Base-by-base conservation (phyloP, 2,113 vertebrate genomes). In the Poeciliopsis occidentalis region DNA sequence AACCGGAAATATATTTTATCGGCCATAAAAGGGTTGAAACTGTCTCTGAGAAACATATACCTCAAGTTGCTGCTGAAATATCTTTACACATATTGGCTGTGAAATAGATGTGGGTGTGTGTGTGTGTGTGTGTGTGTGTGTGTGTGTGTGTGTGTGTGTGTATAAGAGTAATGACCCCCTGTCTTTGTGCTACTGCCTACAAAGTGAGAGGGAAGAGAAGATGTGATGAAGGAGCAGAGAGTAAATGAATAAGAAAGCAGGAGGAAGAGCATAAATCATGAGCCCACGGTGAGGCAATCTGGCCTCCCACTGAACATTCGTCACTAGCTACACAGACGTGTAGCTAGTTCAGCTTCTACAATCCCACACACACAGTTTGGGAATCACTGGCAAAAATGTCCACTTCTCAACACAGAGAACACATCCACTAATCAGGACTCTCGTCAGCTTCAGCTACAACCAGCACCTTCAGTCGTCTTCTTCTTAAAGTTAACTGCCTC, bases 101-200 rank as follows among this genome's bases (percentile, higher is more conserved):
- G 78, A 84, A 65, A 71, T 73, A n/a, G 63, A 26, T 76, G 68
- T 47, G 65, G 77, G 78, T 75, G 81, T 74, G 73, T n/a, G n/a
- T n/a, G n/a, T n/a, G n/a, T n/a, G n/a, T n/a, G n/a, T n/a, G 30
- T 44, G 71, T 26, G 30, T 27, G 4, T 51, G 26, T 67, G 60
- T 82, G 78, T 51, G 30, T 44, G 71, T 26, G 30, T 27, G 4
- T 51, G 26, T 67, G 60, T 82, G 78, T 30, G 67, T 54, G 72
- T 69, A 69, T 67, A 73, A 88, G 88, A 91, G 85, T 85, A 88
- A 85, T 72, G 47, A 70, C 51, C 75, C 81, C 84, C 85, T 84
- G 60, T 75, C 91, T 75, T 72, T 65, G 83, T 64, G 73, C 73
- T 76, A 76, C 82, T 86, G 85, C 84, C 91, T 68, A 76, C 71